phyloP scores from a whole-genome alignment of 2,797 vertebrate genomes.

The Amazona ochrocephala region DNA sequence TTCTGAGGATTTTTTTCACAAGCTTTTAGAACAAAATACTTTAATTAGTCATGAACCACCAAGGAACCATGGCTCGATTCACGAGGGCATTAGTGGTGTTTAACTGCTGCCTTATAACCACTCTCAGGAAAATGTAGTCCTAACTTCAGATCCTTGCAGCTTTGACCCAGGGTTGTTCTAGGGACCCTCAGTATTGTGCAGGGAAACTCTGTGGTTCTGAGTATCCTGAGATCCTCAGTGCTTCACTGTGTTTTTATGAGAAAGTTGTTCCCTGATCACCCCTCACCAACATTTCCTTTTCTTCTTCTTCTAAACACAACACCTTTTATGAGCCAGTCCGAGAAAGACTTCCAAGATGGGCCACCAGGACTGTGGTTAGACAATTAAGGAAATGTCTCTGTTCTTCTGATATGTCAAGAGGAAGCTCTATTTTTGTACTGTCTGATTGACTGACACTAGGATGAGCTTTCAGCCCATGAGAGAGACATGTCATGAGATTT shows the following conservation, averaged over 20 bases:
- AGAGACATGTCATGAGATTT: not conserved
- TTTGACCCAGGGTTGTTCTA: not conserved
- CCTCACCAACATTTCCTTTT: not conserved
- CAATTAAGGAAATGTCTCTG: not conserved
- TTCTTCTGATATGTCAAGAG: not conserved
- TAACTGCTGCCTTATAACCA: not conserved
- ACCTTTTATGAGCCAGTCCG: not conserved
- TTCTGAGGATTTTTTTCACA: not conserved
- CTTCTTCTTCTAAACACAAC: not conserved
- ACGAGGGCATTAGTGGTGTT: not conserved
- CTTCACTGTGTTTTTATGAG: not conserved
- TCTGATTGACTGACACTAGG: slow-evolving; percentile 15
- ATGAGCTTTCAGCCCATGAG: not conserved
- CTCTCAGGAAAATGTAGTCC: not conserved
- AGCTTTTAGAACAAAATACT: not conserved
- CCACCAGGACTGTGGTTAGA: not conserved
- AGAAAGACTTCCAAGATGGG: not conserved
- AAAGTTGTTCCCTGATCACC: not conserved
- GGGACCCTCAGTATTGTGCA: not conserved
- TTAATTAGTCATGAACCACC: not conserved
- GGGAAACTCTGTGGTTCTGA: not conserved
- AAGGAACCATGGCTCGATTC: not conserved
- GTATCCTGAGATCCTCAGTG: not conserved
- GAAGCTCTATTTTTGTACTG: not conserved
- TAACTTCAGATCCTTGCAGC: not conserved